Evolutionary conservation across 2,797 vertebrate genomes (phyloP).

Genomic region (Chelon labrosus): DNA sequence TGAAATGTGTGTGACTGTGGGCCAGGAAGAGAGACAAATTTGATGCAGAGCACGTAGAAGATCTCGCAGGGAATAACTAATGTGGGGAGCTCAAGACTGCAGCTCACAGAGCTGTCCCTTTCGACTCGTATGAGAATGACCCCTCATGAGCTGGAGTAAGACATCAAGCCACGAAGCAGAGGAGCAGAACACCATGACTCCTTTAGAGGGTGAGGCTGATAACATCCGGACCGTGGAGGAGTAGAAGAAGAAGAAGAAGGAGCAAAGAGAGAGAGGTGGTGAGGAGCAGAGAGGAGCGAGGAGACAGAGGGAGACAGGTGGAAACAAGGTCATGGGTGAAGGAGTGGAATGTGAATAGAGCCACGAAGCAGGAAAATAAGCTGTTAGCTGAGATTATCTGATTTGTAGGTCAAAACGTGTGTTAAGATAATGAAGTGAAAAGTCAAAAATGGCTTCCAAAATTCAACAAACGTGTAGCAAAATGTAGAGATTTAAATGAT

Average conservation of each 20-base stretch:
- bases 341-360: background rate
- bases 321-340: slow-evolving; percentile 26
- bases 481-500: too few relatives aligned
- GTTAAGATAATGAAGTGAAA: too few relatives aligned
- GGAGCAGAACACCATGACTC: slow-evolving; percentile 29
- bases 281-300: slow-evolving; percentile 3
- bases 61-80: slow-evolving; percentile 61
- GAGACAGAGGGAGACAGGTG: slow-evolving; percentile 13
- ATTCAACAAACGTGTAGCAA: too few relatives aligned
- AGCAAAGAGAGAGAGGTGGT: background rate
- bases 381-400: background rate
- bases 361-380: slow-evolving; percentile 16
- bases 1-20: slow-evolving; percentile 27
- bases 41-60: slow-evolving; percentile 55
- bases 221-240: slow-evolving; percentile 28
- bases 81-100: slow-evolving; percentile 48
- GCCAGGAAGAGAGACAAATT: slow-evolving; percentile 29
- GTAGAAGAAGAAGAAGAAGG: background rate
- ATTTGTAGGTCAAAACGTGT: slow-evolving; percentile 13
- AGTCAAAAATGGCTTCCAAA: too few relatives aligned
- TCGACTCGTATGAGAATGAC: slow-evolving; percentile 57
- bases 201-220: slow-evolving; percentile 30
- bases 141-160: slow-evolving; percentile 57
- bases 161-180: slow-evolving; percentile 59
- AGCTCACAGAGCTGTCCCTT: slow-evolving; percentile 56